These are phyloP conservation scores for Cochlearius cochlearius DNA, from an alignment of 2,113 vertebrate species.

Conservation along the genomic window DNA sequence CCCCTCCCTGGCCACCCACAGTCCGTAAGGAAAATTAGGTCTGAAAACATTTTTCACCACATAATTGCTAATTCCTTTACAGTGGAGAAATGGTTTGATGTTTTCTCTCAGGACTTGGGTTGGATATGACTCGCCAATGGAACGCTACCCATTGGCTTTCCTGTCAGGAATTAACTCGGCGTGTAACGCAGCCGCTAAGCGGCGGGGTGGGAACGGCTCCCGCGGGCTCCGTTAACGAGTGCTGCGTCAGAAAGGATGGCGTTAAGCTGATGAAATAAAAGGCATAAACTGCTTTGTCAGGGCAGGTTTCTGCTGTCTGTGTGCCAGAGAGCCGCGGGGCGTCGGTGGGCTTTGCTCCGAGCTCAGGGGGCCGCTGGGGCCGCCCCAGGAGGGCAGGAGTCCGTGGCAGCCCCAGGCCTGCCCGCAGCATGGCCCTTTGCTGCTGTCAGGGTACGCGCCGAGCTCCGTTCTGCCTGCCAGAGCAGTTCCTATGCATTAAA, in stretches of 20 bases:
- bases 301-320: not conserved
- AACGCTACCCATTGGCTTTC: not conserved
- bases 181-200: not conserved
- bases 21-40: accelerated
- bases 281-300: not conserved
- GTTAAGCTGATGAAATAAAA: not conserved
- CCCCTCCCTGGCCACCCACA: not conserved
- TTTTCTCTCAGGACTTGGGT: not conserved
- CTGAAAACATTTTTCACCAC: not conserved
- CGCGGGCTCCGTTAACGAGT: accelerated
- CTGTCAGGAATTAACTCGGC: not conserved
- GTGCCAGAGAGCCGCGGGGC: not conserved
- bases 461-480: not conserved
- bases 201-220: not conserved
- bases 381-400: accelerated
- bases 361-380: not conserved
- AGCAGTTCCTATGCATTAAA: not conserved
- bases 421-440: accelerated
- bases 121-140: not conserved
- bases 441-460: not conserved
- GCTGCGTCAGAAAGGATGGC: not conserved
- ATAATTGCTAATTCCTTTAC: not conserved
- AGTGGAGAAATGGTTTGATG: not conserved
- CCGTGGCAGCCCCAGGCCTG: not conserved
- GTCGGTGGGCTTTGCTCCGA: not conserved